A percentile compares a stretch with the other conserved stretches of the same genome.
Conservation (phyloP, 2,113 vertebrate species). For the Corythornis madagascariensis region DNA sequence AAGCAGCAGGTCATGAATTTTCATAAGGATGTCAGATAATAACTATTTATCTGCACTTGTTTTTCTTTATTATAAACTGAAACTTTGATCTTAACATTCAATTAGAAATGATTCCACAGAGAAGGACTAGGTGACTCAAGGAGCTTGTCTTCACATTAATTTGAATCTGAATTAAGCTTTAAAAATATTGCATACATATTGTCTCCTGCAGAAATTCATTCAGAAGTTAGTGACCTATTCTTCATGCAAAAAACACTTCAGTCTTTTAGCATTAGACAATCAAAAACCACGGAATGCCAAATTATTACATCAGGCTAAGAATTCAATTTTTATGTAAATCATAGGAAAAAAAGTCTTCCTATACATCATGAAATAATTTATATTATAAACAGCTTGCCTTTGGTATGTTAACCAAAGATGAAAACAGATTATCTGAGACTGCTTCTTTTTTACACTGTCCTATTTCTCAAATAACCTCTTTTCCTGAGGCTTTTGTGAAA, state of each 20-base stretch:
- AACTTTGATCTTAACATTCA: conserved; percentile 86
- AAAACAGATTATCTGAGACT: not conserved
- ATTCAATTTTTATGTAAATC: conserved; percentile 36
- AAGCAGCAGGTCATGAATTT: conserved; percentile 80
- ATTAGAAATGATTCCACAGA: conserved; percentile 77
- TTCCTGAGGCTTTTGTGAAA: conserved; percentile 19
- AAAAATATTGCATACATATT: conserved; percentile 41
- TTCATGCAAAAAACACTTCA: conserved; percentile 3
- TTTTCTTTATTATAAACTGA: conserved; percentile 87
- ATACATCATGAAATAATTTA: conserved; percentile 13
- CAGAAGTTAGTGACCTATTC: conserved; percentile 18
- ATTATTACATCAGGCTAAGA: conserved; percentile 17
- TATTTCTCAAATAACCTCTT: conserved; percentile 3
- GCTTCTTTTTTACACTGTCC: not conserved
- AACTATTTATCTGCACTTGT: conserved; percentile 85
- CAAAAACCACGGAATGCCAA: conserved; percentile 10
- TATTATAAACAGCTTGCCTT: not conserved
- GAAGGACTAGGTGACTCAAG: conserved; percentile 72
- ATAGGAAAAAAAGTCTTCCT: not conserved
- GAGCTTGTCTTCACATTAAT: conserved; percentile 60
- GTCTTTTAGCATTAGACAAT: not conserved
- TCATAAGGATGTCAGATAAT: conserved; percentile 82
- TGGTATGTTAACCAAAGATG: not conserved
- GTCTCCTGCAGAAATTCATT: conserved; percentile 51
- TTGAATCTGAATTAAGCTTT: conserved; percentile 55